phyloP scores from a whole-genome alignment of 92 coral and sea anemone species.

The Virgularia gustaviana region DNA sequence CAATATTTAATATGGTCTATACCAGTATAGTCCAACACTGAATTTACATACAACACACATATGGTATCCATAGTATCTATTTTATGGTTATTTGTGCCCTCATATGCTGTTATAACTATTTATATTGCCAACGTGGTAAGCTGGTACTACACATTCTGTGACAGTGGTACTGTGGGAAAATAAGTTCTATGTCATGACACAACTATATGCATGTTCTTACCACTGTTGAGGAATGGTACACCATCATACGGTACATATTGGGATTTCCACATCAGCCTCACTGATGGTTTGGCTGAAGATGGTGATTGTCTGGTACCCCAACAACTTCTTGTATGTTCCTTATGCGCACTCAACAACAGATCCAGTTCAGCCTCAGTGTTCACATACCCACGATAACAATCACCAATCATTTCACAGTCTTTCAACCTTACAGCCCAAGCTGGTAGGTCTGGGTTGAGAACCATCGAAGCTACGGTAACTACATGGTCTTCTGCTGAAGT shows the following conservation, averaged over 20 bases:
- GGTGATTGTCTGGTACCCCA: slow-evolving; percentile 99
- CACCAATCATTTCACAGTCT: slow-evolving; percentile 94
- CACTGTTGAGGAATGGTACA: slow-evolving; percentile 95
- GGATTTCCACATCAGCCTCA: slow-evolving; percentile 94
- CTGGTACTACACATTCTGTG: no score
- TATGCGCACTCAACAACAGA: slow-evolving; percentile 76
- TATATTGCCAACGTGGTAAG: neutral
- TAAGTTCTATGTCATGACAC: no score
- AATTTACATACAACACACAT: neutral
- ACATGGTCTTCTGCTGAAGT: neutral
- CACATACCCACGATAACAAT: slow-evolving; percentile 93
- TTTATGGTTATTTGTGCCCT: neutral
- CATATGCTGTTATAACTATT: neutral
- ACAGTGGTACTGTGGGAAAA: no score
- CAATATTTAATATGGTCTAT: no score
- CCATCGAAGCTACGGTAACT: neutral
- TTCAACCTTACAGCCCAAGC: slow-evolving; percentile 93
- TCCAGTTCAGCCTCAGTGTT: slow-evolving; percentile 88
- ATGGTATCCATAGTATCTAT: neutral
- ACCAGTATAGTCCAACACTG: no score
- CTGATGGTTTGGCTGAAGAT: slow-evolving; percentile 95
- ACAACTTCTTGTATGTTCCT: slow-evolving; percentile 86
- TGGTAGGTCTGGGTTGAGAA: slow-evolving; percentile 49
- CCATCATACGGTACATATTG: slow-evolving; percentile 99
- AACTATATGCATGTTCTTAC: no score